phyloP scores from a whole-genome alignment of 2,797 vertebrate genomes.

The Mareca penelope region DNA sequence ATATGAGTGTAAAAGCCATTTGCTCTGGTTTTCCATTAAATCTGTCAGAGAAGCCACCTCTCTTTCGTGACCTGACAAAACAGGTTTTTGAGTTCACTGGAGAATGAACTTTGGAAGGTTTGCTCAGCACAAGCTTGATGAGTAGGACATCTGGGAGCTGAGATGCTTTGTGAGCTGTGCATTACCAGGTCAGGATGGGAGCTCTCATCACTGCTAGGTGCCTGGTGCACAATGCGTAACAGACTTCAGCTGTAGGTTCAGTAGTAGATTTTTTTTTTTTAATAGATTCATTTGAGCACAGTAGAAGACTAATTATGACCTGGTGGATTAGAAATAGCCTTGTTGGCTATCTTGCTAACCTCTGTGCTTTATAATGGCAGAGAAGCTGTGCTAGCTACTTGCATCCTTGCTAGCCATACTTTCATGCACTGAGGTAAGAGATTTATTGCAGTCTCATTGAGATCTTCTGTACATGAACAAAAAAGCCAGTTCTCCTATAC shows the following conservation, averaged over 20 bases:
- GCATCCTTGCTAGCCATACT: neutral
- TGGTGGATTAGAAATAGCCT: neutral
- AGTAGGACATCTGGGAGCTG: neutral
- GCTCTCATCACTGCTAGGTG: rapidly evolving
- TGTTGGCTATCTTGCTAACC: neutral
- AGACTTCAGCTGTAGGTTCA: neutral
- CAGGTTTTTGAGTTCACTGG: neutral
- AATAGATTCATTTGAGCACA: neutral
- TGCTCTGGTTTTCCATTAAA: slow-evolving; percentile 4
- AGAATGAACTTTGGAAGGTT: neutral
- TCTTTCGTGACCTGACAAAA: neutral
- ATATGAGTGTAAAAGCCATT: neutral
- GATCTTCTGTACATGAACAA: rapidly evolving
- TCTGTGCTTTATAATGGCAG: neutral
- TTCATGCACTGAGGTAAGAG: neutral
- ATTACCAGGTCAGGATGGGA: neutral
- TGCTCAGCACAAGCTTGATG: neutral
- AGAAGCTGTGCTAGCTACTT: neutral
- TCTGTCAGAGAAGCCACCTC: neutral
- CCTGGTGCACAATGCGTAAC: neutral
- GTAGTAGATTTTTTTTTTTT: neutral
- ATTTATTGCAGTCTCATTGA: neutral
- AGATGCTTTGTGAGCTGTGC: neutral
- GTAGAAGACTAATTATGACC: neutral
- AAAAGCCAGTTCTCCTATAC: neutral